phyloP scores from a whole-genome alignment of 2,113 vertebrate genomes.

The Prolemur simus region DNA sequence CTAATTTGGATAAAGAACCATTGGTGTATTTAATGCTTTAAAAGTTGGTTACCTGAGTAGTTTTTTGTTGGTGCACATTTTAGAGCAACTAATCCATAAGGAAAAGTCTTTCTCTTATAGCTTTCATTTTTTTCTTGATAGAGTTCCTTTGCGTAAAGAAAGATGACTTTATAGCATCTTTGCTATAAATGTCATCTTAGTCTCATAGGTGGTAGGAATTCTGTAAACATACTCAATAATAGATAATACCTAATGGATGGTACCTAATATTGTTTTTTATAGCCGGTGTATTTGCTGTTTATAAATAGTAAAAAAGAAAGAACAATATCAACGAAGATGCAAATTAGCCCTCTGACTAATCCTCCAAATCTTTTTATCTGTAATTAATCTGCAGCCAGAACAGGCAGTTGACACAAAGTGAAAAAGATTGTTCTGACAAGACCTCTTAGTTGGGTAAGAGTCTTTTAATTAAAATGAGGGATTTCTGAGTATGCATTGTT shows the following conservation, averaged over 20 bases:
- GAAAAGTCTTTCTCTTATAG: not conserved
- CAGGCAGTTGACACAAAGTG: not conserved
- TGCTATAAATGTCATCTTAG: not conserved
- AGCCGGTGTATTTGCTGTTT: not conserved
- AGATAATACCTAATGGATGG: not conserved
- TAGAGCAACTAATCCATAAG: not conserved
- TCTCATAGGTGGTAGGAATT: not conserved
- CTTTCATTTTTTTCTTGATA: slow-evolving; percentile 1
- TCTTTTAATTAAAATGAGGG: slow-evolving; percentile 31
- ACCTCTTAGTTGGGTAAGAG: not conserved
- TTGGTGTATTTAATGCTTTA: not conserved
- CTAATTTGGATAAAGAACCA: not conserved
- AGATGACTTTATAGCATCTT: not conserved
- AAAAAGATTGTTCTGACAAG: not conserved
- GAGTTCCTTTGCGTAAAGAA: not conserved
- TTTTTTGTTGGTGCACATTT: not conserved
- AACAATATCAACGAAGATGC: slow-evolving; percentile 2
- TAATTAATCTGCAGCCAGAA: not conserved
- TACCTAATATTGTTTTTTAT: not conserved
- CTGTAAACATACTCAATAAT: not conserved
- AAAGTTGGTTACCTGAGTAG: not conserved
- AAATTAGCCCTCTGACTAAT: not conserved
- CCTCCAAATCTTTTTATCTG: not conserved
- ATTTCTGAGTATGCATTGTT: slow-evolving; percentile 43
- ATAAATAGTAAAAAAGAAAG: not conserved